Conservation (phyloP, 2,888 invertebrate species). For the Dione vanillae region DNA sequence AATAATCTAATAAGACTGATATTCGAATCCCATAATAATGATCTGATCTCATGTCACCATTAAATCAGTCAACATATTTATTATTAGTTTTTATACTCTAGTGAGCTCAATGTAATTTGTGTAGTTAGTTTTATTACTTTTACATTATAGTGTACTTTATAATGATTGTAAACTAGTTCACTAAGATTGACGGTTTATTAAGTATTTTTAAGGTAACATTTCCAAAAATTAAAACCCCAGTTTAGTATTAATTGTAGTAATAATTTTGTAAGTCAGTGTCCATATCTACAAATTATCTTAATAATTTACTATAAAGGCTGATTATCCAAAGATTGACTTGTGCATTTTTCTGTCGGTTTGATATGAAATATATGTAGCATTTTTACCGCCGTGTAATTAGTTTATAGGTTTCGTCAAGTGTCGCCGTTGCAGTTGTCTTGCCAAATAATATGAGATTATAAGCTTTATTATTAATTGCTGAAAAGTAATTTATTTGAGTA, state of each 20-base stretch:
- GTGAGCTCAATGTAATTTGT: constrained; percentile 32
- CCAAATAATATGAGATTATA: constrained; percentile 26
- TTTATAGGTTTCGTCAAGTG: constrained; percentile 20
- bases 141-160: constrained; percentile 37
- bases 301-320: constrained; percentile 68
- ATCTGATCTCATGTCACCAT: constrained; percentile 40
- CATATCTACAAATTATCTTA: constrained; percentile 50
- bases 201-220: constrained; percentile 31
- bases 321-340: constrained; percentile 61
- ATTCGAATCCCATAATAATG: constrained; percentile 39
- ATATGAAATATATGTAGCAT: constrained; percentile 42
- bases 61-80: constrained; percentile 33
- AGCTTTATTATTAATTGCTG: constrained; percentile 10
- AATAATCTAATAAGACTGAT: constrained; percentile 43
- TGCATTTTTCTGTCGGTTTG: constrained; percentile 48
- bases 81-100: constrained; percentile 30
- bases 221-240: constrained; percentile 33
- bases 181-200: constrained; percentile 28
- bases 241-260: constrained; percentile 34
- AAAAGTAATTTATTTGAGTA: constrained; percentile 3
- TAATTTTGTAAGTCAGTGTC: constrained; percentile 46
- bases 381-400: constrained; percentile 46
- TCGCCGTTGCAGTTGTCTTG: constrained; percentile 31
- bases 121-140: constrained; percentile 43
- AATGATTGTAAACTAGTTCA: constrained; percentile 40